A percentile compares a stretch with the other conserved stretches of the same genome.
These are phyloP conservation scores for Tridacna gigas DNA, from an alignment of 2,888 invertebrate species.

Conservation along the genomic window DNA sequence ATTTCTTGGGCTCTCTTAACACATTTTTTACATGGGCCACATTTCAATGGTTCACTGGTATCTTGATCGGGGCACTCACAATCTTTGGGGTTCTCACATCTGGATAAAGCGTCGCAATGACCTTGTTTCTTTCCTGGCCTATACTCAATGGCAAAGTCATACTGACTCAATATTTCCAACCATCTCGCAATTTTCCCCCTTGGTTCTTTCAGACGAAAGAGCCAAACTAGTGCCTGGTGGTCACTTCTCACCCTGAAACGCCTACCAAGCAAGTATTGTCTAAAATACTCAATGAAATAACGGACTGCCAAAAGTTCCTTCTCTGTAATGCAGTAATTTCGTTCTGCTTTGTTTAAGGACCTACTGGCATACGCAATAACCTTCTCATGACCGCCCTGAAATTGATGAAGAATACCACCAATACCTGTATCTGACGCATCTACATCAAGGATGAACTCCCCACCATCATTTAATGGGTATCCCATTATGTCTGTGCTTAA, in stretches of 20 bases:
- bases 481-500: conserved; percentile 28
- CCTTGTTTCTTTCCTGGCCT: conserved; percentile 24
- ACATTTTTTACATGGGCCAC: not conserved
- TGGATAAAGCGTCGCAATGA: not conserved
- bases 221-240: conserved; percentile 14
- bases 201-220: conserved; percentile 22
- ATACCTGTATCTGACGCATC: conserved; percentile 41
- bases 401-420: conserved; percentile 30
- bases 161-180: conserved; percentile 25
- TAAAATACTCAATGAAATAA: conserved; percentile 13
- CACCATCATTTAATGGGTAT: conserved; percentile 31
- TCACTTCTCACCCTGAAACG: conserved; percentile 29
- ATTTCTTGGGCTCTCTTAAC: not conserved
- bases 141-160: conserved; percentile 24
- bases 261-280: conserved; percentile 30
- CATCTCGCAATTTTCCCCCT: conserved; percentile 28
- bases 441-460: conserved; percentile 29
- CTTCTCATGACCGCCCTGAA: conserved; percentile 30
- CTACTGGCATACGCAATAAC: conserved; percentile 22
- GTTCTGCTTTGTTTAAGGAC: not conserved
- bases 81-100: not conserved
- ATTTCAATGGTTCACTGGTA: conserved; percentile 1
- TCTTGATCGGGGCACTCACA: not conserved
- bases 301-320: conserved; percentile 29
- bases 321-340: conserved; percentile 9